A percentile compares a stretch with the other conserved stretches of the same genome.
Evolutionary conservation across 1,140 invertebrate species (phyloP).

Genomic region (Anadara kagoshimensis): DNA sequence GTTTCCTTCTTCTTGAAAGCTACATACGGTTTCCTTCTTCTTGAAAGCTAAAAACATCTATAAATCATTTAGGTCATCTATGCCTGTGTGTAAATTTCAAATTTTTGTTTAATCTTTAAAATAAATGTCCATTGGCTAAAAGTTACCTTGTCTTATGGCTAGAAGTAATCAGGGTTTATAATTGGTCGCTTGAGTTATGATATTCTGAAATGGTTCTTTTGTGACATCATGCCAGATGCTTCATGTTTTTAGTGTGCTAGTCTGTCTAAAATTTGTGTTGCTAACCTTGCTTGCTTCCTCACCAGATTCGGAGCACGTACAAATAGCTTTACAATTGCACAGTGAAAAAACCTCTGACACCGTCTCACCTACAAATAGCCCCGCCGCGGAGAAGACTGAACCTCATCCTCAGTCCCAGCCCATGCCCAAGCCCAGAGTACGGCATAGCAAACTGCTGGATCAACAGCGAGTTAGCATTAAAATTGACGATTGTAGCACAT

Average conservation of each 20-base stretch:
- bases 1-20: too few relatives aligned
- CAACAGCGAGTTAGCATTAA: slow-evolving; percentile 4
- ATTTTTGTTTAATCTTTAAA: too few relatives aligned
- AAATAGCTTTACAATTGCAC: slow-evolving; percentile 36
- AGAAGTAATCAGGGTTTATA: too few relatives aligned
- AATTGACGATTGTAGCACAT: too few relatives aligned
- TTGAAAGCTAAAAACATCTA: too few relatives aligned
- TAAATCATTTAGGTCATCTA: too few relatives aligned
- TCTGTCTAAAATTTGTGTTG: not conserved
- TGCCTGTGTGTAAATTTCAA: too few relatives aligned
- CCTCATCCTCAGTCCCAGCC: not conserved
- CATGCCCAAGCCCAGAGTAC: slow-evolving; percentile 11
- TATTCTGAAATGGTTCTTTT: not conserved
- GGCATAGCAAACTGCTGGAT: not conserved
- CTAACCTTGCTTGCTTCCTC: slow-evolving; percentile 36
- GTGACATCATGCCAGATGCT: not conserved
- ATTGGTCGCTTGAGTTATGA: too few relatives aligned
- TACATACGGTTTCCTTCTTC: too few relatives aligned
- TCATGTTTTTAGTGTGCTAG: not conserved
- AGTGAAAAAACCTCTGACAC: slow-evolving; percentile 10
- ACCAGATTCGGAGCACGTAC: slow-evolving; percentile 30
- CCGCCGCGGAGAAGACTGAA: slow-evolving; percentile 4
- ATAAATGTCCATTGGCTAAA: too few relatives aligned
- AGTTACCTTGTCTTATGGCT: too few relatives aligned
- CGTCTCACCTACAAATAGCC: slow-evolving; percentile 4